Conservation (phyloP, 2,888 invertebrate species). For the Allophyes oxyacanthae region DNA sequence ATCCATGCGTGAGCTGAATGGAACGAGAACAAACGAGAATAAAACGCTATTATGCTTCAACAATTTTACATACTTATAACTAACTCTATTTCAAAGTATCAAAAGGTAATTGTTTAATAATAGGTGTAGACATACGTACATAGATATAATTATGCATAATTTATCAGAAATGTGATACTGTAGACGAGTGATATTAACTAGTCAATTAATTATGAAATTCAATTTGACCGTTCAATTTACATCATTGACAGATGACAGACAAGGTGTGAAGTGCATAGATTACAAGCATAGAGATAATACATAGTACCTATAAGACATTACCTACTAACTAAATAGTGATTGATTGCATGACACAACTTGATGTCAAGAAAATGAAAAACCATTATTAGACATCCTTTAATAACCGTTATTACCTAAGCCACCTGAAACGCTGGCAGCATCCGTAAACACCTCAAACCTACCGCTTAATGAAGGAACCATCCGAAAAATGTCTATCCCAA, state of each 20-base stretch:
- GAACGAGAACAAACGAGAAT: slow-evolving; percentile 47
- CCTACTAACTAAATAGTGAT: slow-evolving; percentile 1
- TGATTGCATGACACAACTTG: not conserved
- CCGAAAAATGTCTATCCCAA: slow-evolving; percentile 57
- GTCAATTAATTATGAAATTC: slow-evolving; percentile 56
- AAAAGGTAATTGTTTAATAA: slow-evolving; percentile 15
- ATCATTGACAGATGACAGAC: slow-evolving; percentile 5
- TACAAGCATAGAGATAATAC: too few relatives aligned
- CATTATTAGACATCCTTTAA: slow-evolving; percentile 8
- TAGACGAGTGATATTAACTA: slow-evolving; percentile 6
- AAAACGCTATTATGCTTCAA: slow-evolving; percentile 34
- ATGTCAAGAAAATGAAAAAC: not conserved
- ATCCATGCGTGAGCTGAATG: slow-evolving; percentile 64
- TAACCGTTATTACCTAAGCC: slow-evolving; percentile 21
- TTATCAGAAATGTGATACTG: slow-evolving; percentile 15
- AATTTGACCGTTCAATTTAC: slow-evolving; percentile 45
- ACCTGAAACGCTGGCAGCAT: slow-evolving; percentile 38
- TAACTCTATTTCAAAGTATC: slow-evolving; percentile 13
- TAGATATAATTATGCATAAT: not conserved
- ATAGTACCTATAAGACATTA: slow-evolving; percentile 4
- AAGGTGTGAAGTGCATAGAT: slow-evolving; percentile 1
- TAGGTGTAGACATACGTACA: not conserved
- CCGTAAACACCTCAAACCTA: slow-evolving; percentile 51
- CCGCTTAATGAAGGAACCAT: slow-evolving; percentile 51
- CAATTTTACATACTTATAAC: slow-evolving; percentile 11